Base-by-base conservation (phyloP, 2,888 invertebrate genomes). In the Athalia rosae region DNA sequence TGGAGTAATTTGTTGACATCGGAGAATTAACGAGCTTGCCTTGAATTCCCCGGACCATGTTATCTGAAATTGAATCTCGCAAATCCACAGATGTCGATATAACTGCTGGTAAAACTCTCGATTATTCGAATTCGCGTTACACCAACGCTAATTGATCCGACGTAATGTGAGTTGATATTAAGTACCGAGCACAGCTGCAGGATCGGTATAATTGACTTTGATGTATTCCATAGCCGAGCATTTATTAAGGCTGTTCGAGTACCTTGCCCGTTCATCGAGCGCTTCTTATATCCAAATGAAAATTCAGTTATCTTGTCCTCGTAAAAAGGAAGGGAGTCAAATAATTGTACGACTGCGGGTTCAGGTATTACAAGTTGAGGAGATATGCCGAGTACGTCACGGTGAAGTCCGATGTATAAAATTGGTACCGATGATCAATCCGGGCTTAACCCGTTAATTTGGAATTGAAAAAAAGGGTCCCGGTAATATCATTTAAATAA, bases 41-140 rank as follows among this genome's bases (percentile, higher is more conserved):
- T 69, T 48, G 41, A 48, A 13, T 8, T 58, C 48, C 59, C 45
- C 8, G 58, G 43, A 15, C 6, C 15, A 69, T 64, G 71, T 58
- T 56, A 77, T 77, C 69, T 66, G 61, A 77, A 77, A 77, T 77
- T 69, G 48, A 67, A 77, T 77, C 77, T 69, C 43, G 69, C 69
- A 13, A 67, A 71, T 69, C 69, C 50, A 41, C 47, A 28, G 48
- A 50, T 13, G 59, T 69, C 58, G 67, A 77, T 48, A 41, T 53
- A 71, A 71, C 50, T 53, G 0, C 4, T 4, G 45, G 71, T 43
- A 15, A 15, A 15, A 15, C 45, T 9, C 28, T 28, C 58, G 13
- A 15, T 58, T 58, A 5, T 71, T 45, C 45, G 71, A 58, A 58
- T 71, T 45, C 45, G 71, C 58, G 13, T 71, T 4, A 45, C 13